These are phyloP conservation scores for Trichonephila clavata DNA, from an alignment of 1,140 invertebrate species.

Conservation along the genomic window DNA sequence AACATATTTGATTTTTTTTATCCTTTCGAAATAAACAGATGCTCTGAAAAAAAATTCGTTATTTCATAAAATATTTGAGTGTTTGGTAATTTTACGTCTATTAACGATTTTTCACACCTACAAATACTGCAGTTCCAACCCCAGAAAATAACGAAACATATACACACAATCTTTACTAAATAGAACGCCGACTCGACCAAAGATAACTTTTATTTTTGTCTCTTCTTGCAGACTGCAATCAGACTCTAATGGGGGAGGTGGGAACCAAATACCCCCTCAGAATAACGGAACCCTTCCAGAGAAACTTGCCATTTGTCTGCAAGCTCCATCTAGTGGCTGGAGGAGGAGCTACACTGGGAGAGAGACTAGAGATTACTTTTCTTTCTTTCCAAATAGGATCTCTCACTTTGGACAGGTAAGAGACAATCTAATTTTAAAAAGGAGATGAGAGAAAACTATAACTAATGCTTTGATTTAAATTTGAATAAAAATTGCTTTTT, in stretches of 20 bases:
- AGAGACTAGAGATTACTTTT: constrained; percentile 77
- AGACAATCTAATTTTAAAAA: too few relatives aligned
- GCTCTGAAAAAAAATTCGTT: too few relatives aligned
- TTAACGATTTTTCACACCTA: too few relatives aligned
- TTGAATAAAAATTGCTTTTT: not conserved
- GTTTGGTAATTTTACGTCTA: too few relatives aligned
- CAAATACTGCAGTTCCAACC: too few relatives aligned
- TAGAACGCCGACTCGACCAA: not conserved
- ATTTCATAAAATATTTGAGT: too few relatives aligned
- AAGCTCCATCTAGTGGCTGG: constrained; percentile 77
- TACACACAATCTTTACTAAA: too few relatives aligned
- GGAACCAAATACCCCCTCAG: constrained; percentile 77
- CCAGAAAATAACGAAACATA: too few relatives aligned
- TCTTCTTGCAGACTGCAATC: constrained; percentile 77
- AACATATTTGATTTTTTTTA: too few relatives aligned
- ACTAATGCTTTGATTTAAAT: too few relatives aligned
- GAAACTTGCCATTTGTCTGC: constrained; percentile 77
- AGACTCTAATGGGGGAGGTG: constrained; percentile 76
- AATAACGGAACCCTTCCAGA: constrained; percentile 77
- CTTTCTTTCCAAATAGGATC: constrained; percentile 78
- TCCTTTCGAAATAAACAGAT: too few relatives aligned
- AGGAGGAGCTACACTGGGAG: constrained; percentile 73
- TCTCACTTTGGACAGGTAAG: constrained; percentile 62
- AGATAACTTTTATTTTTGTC: not conserved
- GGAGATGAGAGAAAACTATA: not conserved